Percentiles rank a stretch among this genome's conserved stretches.
Evolutionary conservation across 2,797 vertebrate genomes (phyloP).

Genomic region (Perdix hodgsoniae): DNA sequence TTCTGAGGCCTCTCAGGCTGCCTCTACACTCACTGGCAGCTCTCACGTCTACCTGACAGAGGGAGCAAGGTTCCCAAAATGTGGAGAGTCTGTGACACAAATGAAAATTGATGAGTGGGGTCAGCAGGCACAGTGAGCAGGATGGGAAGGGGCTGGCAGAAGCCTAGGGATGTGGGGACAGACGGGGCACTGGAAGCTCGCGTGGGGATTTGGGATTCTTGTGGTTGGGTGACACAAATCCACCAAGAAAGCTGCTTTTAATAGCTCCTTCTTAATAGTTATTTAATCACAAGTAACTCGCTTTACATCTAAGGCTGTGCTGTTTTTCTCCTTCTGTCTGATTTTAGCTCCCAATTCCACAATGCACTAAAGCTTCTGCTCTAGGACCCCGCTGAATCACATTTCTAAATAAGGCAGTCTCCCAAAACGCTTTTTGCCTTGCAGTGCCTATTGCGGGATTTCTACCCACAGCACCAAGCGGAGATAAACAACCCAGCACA

Average conservation of each 20-base stretch:
- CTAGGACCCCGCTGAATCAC: conserved; percentile 1
- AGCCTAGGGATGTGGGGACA: background rate
- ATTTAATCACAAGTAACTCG: background rate
- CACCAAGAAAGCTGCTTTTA: conserved; percentile 15
- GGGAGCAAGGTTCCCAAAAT: background rate
- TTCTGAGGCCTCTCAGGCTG: rapidly evolving
- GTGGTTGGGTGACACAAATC: background rate
- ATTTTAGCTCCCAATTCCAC: conserved; percentile 15
- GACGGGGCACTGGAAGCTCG: rapidly evolving
- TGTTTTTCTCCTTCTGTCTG: background rate
- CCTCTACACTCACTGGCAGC: background rate
- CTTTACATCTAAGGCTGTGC: background rate
- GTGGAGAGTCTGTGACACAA: background rate
- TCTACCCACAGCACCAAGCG: conserved; percentile 7
- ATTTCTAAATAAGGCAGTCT: conserved; percentile 3
- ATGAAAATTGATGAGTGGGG: conserved; percentile 26
- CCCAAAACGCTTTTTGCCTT: background rate
- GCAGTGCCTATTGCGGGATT: background rate
- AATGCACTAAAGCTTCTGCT: background rate
- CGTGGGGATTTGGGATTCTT: background rate
- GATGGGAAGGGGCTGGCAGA: background rate
- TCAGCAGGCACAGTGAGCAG: rapidly evolving
- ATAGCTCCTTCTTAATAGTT: background rate
- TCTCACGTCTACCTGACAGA: background rate
- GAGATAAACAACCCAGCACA: conserved; percentile 16